Conservation (phyloP, 2,888 invertebrate genomes). For the Cordylochernes scorpioides region DNA sequence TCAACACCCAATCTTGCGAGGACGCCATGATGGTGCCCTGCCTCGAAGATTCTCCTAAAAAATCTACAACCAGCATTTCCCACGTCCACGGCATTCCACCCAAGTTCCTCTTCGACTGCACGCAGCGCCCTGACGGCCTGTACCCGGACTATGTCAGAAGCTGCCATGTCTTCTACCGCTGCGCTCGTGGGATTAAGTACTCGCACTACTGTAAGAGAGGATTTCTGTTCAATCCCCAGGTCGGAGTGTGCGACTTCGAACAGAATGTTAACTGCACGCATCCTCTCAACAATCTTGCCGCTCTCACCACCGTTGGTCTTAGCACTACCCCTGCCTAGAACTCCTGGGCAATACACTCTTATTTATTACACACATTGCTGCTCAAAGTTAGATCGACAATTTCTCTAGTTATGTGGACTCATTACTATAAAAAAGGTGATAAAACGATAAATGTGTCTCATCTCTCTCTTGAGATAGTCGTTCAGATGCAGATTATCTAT, state of each 20-base stretch:
- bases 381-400: no score
- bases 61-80: neutral
- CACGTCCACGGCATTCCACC: conserved; percentile 10
- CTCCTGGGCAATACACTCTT: no score
- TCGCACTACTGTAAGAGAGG: conserved; percentile 15
- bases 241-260: conserved; percentile 14
- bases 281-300: no score
- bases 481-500: no score
- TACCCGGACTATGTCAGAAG: conserved; percentile 13
- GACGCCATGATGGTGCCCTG: conserved; percentile 3
- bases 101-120: conserved; percentile 10
- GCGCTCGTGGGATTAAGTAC: conserved; percentile 13
- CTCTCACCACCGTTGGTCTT: no score
- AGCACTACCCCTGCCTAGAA: no score
- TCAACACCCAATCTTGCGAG: conserved; percentile 6
- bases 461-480: no score
- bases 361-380: no score
- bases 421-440: no score
- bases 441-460: no score
- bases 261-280: conserved; percentile 13
- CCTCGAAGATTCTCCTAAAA: neutral
- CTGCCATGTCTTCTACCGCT: conserved; percentile 15
- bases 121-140: conserved; percentile 12
- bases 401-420: no score
- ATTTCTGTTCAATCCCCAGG: conserved; percentile 11